These are phyloP conservation scores for Hyles euphorbiae DNA, from an alignment of 1,140 invertebrate genomes.

Conservation along the genomic window DNA sequence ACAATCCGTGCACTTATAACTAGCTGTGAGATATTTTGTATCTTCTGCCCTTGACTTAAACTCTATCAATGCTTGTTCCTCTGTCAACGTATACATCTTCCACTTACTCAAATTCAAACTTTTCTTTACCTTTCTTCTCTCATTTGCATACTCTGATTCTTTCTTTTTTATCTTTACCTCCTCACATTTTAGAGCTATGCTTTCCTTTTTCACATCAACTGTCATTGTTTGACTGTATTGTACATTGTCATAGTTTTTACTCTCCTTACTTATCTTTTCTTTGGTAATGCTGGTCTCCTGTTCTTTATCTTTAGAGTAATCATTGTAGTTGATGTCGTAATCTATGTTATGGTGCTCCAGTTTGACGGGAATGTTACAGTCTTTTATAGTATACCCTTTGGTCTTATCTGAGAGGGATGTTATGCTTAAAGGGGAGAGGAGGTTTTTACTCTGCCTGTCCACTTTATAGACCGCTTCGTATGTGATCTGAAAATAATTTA, in stretches of 20 bases:
- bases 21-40: constrained; percentile 42
- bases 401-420: constrained; percentile 19
- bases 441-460: constrained; percentile 24
- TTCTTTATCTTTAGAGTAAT: too few relatives aligned
- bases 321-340: too few relatives aligned
- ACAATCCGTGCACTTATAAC: constrained; percentile 50
- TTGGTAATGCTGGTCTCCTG: background rate
- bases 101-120: constrained; percentile 39
- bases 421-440: constrained; percentile 32
- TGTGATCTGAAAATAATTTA: constrained; percentile 34
- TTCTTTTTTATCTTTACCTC: constrained; percentile 17
- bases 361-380: constrained; percentile 4
- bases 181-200: constrained; percentile 15
- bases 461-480: constrained; percentile 44
- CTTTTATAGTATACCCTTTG: constrained; percentile 17
- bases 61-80: constrained; percentile 52
- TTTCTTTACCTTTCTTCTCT: constrained; percentile 17
- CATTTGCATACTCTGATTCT: constrained; percentile 1
- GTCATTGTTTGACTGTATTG: constrained; percentile 17
- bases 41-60: constrained; percentile 38
- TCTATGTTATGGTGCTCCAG: background rate
- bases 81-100: constrained; percentile 41
- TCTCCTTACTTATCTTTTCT: constrained; percentile 4
- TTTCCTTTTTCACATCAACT: constrained; percentile 25
- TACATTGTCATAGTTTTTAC: background rate